phyloP scores from a whole-genome alignment of 2,888 invertebrate species.

The Agonopterix subpropinquella region DNA sequence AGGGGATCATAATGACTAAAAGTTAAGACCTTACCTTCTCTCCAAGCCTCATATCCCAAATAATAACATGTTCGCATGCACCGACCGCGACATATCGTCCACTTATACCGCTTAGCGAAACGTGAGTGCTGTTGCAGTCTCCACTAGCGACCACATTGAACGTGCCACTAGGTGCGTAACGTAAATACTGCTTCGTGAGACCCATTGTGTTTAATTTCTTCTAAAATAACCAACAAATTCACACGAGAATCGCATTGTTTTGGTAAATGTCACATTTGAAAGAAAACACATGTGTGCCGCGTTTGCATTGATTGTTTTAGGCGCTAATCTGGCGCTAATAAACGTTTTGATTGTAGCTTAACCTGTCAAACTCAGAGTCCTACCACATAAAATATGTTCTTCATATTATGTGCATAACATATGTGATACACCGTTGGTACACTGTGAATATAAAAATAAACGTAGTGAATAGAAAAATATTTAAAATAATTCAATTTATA shows the following conservation, averaged over 20 bases:
- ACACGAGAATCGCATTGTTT: not conserved
- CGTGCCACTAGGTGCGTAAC: slow-evolving; percentile 87
- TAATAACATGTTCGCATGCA: slow-evolving; percentile 93
- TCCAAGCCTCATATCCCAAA: slow-evolving; percentile 94
- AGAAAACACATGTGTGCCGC: too few relatives aligned
- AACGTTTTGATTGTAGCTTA: too few relatives aligned
- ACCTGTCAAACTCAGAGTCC: too few relatives aligned
- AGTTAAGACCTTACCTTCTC: slow-evolving; percentile 77
- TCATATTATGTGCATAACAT: too few relatives aligned
- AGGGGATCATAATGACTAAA: not conserved
- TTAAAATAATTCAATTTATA: too few relatives aligned
- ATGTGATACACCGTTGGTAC: too few relatives aligned
- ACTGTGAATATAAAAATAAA: too few relatives aligned
- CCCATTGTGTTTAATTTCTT: slow-evolving; percentile 76
- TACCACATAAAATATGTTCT: too few relatives aligned
- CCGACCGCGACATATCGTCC: slow-evolving; percentile 93
- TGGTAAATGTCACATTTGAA: not conserved
- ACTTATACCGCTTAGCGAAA: slow-evolving; percentile 84
- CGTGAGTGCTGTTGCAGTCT: slow-evolving; percentile 87
- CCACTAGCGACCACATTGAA: slow-evolving; percentile 92
- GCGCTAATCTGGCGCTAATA: too few relatives aligned
- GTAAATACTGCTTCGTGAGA: slow-evolving; percentile 94
- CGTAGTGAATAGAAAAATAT: too few relatives aligned
- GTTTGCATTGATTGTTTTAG: too few relatives aligned
- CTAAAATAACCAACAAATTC: not conserved